Evolutionary conservation across 1,140 invertebrate species (phyloP), one percentile per base, ranked within the genome.

Genomic region (Potamilus streckersoni): DNA sequence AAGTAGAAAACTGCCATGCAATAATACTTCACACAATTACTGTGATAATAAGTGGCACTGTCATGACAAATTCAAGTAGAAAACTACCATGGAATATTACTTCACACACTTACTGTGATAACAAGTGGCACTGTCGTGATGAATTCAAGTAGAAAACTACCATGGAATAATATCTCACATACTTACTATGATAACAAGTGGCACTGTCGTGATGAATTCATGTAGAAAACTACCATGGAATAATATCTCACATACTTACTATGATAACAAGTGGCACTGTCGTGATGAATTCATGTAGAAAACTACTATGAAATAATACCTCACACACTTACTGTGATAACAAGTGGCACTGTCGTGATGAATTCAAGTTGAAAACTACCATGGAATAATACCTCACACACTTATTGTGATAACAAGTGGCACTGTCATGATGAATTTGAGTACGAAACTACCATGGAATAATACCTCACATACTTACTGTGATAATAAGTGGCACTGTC

Each of bases 311-410:
- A 75, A 98, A 91, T 76, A 98, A 92, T 89, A 97, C 95, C 90
- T 98, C 96, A 93, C 96, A 95, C 17, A 94, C 95, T 95, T 91
- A 98, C 96, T 86, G 97, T 97, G 78, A 96, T 91, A 79, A 96
- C 94, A 90, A 98, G 97, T 65, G 97, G 97, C 83, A 98, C 94
- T 61, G 96, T 97, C 91, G 96, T 98, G 81, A 97, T 93, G 86
- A 98, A 92, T 91, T 99, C 97, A 89, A 99, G 91, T 80, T 97
- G 94, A 91, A 98, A 98, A 90, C 96, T 94, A 89, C 96, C 96
- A 68, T 95, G 96, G 76, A 98, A 91, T 76, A 98, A 92, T 89
- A 97, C 95, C 90, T 98, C 96, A 93, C 96, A 95, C 17, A 94
- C 95, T 95, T 91, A 98, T 96, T 86, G 97, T 97, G 78, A 96